Conservation (phyloP, 2,797 vertebrate species). For the Lacerta agilis region DNA sequence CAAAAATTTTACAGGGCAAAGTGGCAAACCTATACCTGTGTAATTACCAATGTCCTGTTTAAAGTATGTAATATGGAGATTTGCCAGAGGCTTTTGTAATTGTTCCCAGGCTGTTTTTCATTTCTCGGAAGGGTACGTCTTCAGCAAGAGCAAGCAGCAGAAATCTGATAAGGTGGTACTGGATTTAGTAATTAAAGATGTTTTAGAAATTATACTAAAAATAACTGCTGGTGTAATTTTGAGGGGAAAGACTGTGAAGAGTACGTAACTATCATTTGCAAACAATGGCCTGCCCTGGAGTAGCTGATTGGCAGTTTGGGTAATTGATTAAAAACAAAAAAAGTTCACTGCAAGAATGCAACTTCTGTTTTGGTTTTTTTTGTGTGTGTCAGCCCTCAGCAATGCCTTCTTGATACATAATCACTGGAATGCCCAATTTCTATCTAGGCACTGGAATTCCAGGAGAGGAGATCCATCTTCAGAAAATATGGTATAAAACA, state of each 20-base stretch:
- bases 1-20: constrained; percentile 49
- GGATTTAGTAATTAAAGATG: constrained; percentile 47
- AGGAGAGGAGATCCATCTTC: constrained; percentile 19
- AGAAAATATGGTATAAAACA: constrained; percentile 20
- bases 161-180: constrained; percentile 54
- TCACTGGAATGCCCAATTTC: constrained; percentile 34
- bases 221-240: constrained; percentile 50
- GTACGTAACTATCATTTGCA: neutral
- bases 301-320: neutral
- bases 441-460: neutral
- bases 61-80: constrained; percentile 61
- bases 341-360: constrained; percentile 36
- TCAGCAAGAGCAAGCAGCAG: constrained; percentile 30
- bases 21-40: constrained; percentile 52
- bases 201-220: constrained; percentile 55
- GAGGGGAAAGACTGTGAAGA: constrained; percentile 42
- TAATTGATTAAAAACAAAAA: constrained; percentile 13
- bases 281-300: neutral
- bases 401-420: constrained; percentile 62
- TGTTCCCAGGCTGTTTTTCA: constrained; percentile 48
- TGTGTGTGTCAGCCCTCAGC: constrained; percentile 58
- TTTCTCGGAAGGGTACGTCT: constrained; percentile 41
- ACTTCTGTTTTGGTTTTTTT: constrained; percentile 62
- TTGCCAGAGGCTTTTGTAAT: constrained; percentile 58
- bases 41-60: constrained; percentile 68